Evolutionary conservation across 2,113 vertebrate genomes (phyloP).

Genomic region (Alosa alosa): DNA sequence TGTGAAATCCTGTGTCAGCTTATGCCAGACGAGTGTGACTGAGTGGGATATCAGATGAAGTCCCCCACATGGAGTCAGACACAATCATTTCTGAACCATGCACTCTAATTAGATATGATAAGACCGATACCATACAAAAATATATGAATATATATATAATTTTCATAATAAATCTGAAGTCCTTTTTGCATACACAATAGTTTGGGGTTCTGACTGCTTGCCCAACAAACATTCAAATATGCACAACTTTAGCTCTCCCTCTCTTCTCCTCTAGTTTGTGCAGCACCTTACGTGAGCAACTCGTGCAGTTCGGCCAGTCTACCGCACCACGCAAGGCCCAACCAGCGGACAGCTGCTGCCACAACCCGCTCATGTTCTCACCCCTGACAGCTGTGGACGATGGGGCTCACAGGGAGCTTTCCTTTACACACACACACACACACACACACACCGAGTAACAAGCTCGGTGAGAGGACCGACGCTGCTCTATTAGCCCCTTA

Average conservation of each 20-base stretch:
- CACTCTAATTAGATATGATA: not conserved
- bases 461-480: not conserved
- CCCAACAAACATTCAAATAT: not conserved
- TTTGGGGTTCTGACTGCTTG: too few relatives aligned
- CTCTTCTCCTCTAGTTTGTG: not conserved
- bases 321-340: not conserved
- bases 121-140: not conserved
- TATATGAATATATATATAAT: not conserved
- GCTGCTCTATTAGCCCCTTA: not conserved
- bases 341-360: not conserved
- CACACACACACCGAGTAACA: not conserved
- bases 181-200: too few relatives aligned
- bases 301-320: not conserved
- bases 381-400: not conserved
- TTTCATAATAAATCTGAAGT: not conserved
- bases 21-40: not conserved
- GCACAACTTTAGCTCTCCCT: not conserved
- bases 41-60: not conserved
- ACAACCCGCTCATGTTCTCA: not conserved
- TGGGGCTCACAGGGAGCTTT: not conserved
- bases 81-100: not conserved
- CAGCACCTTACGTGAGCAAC: not conserved
- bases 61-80: not conserved
- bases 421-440: too few relatives aligned
- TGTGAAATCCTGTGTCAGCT: conserved; percentile 8